Percentiles rank a stretch among this genome's conserved stretches.
Evolutionary conservation across 2,888 invertebrate species (phyloP).

Genomic region (Eumerus sabulonum): DNA sequence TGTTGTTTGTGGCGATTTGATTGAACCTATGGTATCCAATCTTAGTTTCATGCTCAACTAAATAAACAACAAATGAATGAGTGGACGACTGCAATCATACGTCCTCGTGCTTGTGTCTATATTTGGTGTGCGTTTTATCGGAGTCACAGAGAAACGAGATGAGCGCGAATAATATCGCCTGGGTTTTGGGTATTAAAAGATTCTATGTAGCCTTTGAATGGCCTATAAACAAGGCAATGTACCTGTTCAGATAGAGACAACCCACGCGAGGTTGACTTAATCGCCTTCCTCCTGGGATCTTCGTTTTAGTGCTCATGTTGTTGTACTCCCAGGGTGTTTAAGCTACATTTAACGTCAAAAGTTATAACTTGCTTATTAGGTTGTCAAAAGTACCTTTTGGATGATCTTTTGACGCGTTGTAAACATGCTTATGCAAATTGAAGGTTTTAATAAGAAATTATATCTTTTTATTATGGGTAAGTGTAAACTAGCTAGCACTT

Average conservation of each 20-base stretch:
- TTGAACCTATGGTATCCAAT: constrained; percentile 51
- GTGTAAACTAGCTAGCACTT: too few species aligned
- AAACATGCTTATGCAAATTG: too few species aligned
- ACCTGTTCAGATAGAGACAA: constrained; percentile 59
- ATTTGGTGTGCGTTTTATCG: not conserved
- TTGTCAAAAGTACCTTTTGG: too few species aligned
- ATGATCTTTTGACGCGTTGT: too few species aligned
- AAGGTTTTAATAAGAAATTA: too few species aligned
- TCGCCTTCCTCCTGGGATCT: not conserved
- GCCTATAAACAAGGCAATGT: constrained; percentile 69
- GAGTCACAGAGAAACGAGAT: constrained; percentile 32
- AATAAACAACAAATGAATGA: constrained; percentile 47
- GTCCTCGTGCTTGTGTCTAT: not conserved
- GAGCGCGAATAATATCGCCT: constrained; percentile 41
- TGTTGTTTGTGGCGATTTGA: constrained; percentile 66
- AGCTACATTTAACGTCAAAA: too few species aligned
- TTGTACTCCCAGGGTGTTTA: too few species aligned
- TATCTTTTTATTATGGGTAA: too few species aligned
- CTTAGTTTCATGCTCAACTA: constrained; percentile 63
- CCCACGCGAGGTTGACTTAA: constrained; percentile 57
- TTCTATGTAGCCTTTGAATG: constrained; percentile 57
- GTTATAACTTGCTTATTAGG: too few species aligned
- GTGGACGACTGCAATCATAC: not conserved
- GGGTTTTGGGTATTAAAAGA: constrained; percentile 35
- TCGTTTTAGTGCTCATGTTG: constrained; percentile 28